Conservation (phyloP, 2,113 vertebrate genomes). For the Archilochus colubris region DNA sequence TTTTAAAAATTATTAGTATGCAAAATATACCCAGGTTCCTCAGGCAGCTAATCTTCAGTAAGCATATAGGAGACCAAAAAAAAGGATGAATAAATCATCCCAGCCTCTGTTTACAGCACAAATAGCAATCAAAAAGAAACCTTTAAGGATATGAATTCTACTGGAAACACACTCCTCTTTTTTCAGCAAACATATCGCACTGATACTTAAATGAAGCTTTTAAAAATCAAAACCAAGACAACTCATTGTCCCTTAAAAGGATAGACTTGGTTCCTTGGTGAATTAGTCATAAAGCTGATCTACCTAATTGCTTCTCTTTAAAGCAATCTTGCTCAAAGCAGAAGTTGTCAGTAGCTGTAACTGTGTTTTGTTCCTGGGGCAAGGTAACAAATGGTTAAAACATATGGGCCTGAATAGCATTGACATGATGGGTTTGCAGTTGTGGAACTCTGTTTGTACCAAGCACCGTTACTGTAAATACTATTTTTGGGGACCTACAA, state of each 20-base stretch:
- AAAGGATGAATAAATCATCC: constrained; percentile 58
- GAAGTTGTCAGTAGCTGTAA: neutral
- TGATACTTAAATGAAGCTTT: neutral
- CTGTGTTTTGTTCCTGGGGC: neutral
- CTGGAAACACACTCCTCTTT: constrained; percentile 38
- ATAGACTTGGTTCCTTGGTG: neutral
- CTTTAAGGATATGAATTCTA: constrained; percentile 9
- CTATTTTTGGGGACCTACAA: neutral
- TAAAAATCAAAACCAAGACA: constrained; percentile 23
- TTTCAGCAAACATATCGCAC: neutral
- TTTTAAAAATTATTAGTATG: constrained; percentile 77
- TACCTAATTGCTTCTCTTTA: neutral
- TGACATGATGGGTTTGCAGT: neutral
- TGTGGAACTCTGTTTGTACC: neutral
- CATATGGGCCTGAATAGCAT: neutral
- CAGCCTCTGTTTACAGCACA: constrained; percentile 25
- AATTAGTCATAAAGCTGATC: neutral
- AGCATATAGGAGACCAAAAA: constrained; percentile 5
- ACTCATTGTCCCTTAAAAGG: neutral
- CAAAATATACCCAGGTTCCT: constrained; percentile 27
- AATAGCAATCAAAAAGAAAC: constrained; percentile 53
- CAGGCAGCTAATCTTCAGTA: constrained; percentile 1
- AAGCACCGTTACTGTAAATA: neutral
- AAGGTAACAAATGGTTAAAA: neutral
- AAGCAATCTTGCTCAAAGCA: neutral